These are phyloP conservation scores for Lepidotrigona ventralis DNA, from an alignment of 1,140 invertebrate genomes.

Conservation along the genomic window DNA sequence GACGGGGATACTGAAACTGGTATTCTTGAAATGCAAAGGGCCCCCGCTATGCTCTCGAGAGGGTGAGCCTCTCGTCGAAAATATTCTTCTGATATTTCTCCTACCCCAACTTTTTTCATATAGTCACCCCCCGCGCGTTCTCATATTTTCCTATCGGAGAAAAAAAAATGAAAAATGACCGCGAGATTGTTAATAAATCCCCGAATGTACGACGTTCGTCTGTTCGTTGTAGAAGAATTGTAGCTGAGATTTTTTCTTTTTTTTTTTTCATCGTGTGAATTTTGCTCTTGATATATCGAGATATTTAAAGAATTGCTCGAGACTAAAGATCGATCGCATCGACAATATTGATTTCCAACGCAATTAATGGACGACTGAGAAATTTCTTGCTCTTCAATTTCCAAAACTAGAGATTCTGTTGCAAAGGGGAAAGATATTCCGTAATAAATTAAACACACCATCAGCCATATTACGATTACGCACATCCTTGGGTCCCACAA, in stretches of 20 bases:
- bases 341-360: too few relatives aligned
- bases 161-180: not conserved
- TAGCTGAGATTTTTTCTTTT: not conserved
- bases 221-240: not conserved
- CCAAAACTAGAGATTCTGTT: too few relatives aligned
- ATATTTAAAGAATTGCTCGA: too few relatives aligned
- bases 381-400: too few relatives aligned
- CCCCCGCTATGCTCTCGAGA: slow-evolving; percentile 50
- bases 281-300: too few relatives aligned
- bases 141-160: not conserved
- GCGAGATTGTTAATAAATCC: not conserved
- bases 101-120: slow-evolving; percentile 16
- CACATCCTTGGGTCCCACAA: too few relatives aligned
- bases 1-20: slow-evolving; percentile 65
- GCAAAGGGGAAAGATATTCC: too few relatives aligned
- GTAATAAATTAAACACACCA: too few relatives aligned
- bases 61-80: slow-evolving; percentile 44
- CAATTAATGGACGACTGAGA: too few relatives aligned
- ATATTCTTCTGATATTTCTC: slow-evolving; percentile 44
- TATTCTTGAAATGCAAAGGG: slow-evolving; percentile 67
- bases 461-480: too few relatives aligned
- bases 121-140: not conserved
- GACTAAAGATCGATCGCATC: too few relatives aligned
- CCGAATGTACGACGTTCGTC: too few relatives aligned
- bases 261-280: not conserved